phyloP scores from a whole-genome alignment of 2,113 vertebrate genomes.

The Clupea harengus region DNA sequence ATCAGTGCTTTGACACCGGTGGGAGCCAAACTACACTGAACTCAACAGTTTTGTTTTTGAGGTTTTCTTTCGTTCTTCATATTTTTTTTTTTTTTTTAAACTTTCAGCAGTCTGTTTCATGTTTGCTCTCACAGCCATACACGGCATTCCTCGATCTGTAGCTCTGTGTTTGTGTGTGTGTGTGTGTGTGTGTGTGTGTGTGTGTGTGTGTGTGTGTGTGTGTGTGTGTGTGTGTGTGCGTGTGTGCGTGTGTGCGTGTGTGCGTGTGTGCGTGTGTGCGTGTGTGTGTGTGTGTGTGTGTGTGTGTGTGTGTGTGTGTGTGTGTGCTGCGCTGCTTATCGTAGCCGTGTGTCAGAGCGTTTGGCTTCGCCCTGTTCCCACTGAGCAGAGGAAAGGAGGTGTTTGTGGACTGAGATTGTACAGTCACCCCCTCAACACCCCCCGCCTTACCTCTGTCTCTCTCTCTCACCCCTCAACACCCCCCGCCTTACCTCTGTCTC shows the following conservation, averaged over 20 bases:
- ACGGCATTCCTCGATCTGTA: background rate
- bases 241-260: too few relatives aligned
- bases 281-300: conserved; percentile 36
- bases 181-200: conserved; percentile 28
- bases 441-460: background rate
- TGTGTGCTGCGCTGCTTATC: conserved; percentile 35
- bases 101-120: background rate
- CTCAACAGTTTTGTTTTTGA: background rate
- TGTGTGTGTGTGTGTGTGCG: conserved; percentile 48
- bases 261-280: conserved; percentile 42
- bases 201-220: conserved; percentile 29
- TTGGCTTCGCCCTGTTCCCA: conserved; percentile 10
- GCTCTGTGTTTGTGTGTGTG: conserved; percentile 16
- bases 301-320: conserved; percentile 42
- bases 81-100: too few relatives aligned
- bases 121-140: background rate
- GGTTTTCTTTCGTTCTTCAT: background rate
- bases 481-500: background rate
- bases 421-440: background rate
- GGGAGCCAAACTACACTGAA: background rate
- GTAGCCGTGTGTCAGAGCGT: background rate
- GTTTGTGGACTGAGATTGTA: conserved; percentile 11
- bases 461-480: background rate
- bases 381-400: conserved; percentile 16
- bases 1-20: background rate